Base-by-base conservation (phyloP, 2,797 vertebrate genomes). In the Sardinella longiceps region DNA sequence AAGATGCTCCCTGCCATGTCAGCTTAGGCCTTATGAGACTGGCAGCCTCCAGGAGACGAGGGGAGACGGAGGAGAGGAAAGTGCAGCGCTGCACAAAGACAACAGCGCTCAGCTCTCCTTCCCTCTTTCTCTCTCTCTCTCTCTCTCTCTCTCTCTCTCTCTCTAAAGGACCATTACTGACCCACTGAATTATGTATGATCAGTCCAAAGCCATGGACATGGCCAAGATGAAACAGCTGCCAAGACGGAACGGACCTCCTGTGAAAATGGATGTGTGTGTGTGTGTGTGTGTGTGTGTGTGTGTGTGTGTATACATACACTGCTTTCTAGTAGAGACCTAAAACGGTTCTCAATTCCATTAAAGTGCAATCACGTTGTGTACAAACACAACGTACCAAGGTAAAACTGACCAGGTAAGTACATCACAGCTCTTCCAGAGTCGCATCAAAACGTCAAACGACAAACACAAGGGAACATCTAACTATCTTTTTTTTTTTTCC, bases 171-270 rank as follows among this genome's bases (percentile, higher is more conserved):
- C 90, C 87, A 87, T 91, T 94, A 94, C 89, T 91, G 88, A 88
- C 85, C 82, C 81, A 9, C 84, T 95, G 87, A 94, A 95, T 94
- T 94, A 95, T 94, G 93, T 90, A 95, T 94, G 84, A 88, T 51
- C 85, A 86, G 86, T 81, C 82, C 77, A 74, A 9, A 86, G 20
- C 46, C 84, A 81, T 10, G 37, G 81, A 87, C 80, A 81, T 43
- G 85, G 81, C 83, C 83, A 81, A 81, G 50, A 15, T 23, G 18
- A 37, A 48, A 70, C 74, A 86, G 84, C 81, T 80, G 80, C 37
- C 2, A n/a, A 30, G 25, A 53, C 20, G 51, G 51, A 80, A 53
- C 20, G 51, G 51, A 80, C 82, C 81, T 50, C 56, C 33, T 70
- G 25, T 66, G 70, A 39, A 85, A 81, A 85, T 81, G n/a, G 14